These are phyloP conservation scores for Lordiphosa fenestrarum DNA, from an alignment of 2,888 invertebrate genomes.

Conservation along the genomic window DNA sequence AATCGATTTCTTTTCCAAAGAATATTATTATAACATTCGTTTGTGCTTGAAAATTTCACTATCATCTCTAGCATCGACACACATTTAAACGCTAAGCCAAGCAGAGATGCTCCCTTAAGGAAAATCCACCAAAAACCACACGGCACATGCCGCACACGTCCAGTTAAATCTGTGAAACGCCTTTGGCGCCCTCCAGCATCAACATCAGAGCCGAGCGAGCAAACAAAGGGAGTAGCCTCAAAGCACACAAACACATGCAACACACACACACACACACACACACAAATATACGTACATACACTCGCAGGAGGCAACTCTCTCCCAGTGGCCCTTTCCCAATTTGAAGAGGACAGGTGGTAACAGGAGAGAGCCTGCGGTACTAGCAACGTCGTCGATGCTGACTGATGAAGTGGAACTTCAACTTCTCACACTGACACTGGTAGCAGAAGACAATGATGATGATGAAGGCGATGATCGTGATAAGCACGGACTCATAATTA, in stretches of 20 bases:
- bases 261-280: conserved; percentile 4
- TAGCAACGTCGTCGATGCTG: conserved; percentile 53
- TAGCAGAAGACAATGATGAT: conserved; percentile 6
- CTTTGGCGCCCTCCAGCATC: conserved; percentile 39
- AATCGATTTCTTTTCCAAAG: too few species aligned
- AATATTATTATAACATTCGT: too few species aligned
- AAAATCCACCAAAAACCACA: conserved; percentile 67
- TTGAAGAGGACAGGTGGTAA: conserved; percentile 43
- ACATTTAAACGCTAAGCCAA: conserved; percentile 64
- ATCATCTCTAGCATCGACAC: conserved; percentile 24
- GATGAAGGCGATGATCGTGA: conserved; percentile 48
- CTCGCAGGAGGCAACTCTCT: neutral
- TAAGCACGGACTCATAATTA: conserved; percentile 66
- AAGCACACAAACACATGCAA: conserved; percentile 21
- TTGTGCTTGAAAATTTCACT: too few species aligned
- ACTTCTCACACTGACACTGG: conserved; percentile 43
- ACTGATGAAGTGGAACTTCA: conserved; percentile 73
- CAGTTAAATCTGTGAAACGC: conserved; percentile 53
- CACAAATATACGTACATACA: too few species aligned
- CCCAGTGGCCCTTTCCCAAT: conserved; percentile 7
- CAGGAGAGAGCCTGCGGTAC: conserved; percentile 26
- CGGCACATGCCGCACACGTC: conserved; percentile 28
- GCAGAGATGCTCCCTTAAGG: conserved; percentile 34
- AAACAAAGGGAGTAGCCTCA: conserved; percentile 55
- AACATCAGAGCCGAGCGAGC: conserved; percentile 38